Percentiles rank a stretch among this genome's conserved stretches.
Evolutionary conservation across 1,140 invertebrate species (phyloP).

Genomic region (Bombus terrestris): DNA sequence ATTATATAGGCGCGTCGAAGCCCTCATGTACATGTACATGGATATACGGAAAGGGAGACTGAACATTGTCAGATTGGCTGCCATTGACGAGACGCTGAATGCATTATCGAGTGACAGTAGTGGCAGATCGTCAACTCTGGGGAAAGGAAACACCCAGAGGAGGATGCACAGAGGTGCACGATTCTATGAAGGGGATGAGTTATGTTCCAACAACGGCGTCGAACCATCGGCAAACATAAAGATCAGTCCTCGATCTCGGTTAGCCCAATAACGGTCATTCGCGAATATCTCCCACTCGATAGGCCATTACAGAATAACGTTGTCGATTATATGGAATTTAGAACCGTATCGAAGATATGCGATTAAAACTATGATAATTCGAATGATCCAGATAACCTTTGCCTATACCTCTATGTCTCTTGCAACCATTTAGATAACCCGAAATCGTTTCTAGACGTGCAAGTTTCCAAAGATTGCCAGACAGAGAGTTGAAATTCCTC

Average conservation of each 20-base stretch:
- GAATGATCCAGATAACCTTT: background rate
- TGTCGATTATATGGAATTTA: background rate
- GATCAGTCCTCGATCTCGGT: slow-evolving; percentile 5
- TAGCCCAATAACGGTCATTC: background rate
- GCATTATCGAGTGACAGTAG: slow-evolving; percentile 65
- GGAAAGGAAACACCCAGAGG: slow-evolving; percentile 29
- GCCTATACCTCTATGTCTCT: background rate
- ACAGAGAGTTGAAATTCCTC: background rate
- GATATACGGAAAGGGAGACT: slow-evolving; percentile 43
- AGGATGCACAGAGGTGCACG: background rate
- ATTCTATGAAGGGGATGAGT: background rate
- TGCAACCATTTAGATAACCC: slow-evolving; percentile 22
- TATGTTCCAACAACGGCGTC: background rate
- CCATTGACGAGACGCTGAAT: slow-evolving; percentile 64
- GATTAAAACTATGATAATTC: slow-evolving; percentile 12
- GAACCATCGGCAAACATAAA: no score
- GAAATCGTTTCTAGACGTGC: background rate
- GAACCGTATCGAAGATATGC: background rate
- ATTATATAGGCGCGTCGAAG: slow-evolving; percentile 39
- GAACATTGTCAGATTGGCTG: slow-evolving; percentile 55
- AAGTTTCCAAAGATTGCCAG: background rate
- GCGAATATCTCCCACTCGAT: background rate
- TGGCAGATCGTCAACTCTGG: slow-evolving; percentile 37
- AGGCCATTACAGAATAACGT: background rate
- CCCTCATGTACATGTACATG: background rate